Evolutionary conservation across 2,888 invertebrate genomes (phyloP).

Genomic region (Mylabris sibirica): DNA sequence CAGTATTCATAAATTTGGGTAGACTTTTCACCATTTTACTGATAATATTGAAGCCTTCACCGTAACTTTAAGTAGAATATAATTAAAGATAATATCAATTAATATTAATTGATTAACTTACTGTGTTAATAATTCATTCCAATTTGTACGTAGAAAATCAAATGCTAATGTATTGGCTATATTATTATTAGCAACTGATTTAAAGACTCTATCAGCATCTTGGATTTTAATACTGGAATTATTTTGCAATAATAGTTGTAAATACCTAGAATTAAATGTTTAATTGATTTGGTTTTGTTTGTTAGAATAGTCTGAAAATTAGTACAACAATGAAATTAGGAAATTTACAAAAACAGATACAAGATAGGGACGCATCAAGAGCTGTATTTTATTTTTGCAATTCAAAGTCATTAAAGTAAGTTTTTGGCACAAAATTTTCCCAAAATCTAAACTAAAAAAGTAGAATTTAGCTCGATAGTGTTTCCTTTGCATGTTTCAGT

Average conservation of each 20-base stretch:
- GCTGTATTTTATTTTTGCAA: no score
- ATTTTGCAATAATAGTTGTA: slow-evolving; percentile 38
- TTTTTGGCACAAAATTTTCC: no score
- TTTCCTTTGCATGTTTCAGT: no score
- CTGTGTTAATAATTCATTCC: slow-evolving; percentile 61
- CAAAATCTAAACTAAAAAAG: no score
- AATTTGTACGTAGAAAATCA: slow-evolving; percentile 65
- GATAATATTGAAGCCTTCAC: slow-evolving; percentile 65
- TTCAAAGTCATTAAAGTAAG: no score
- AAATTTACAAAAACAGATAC: slow-evolving; percentile 18
- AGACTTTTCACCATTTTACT: slow-evolving; percentile 65
- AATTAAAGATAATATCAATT: slow-evolving; percentile 3
- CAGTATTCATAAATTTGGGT: slow-evolving; percentile 65
- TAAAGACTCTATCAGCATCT: slow-evolving; percentile 68
- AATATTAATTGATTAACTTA: slow-evolving; percentile 47
- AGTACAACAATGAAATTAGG: slow-evolving; percentile 21
- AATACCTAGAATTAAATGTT: slow-evolving; percentile 45
- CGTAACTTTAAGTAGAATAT: slow-evolving; percentile 59
- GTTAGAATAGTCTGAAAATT: slow-evolving; percentile 30
- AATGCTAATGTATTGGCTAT: slow-evolving; percentile 69
- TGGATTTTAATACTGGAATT: slow-evolving; percentile 68
- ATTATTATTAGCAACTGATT: slow-evolving; percentile 66
- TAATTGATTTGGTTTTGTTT: slow-evolving; percentile 18
- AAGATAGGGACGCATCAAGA: background rate
- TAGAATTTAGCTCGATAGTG: no score